A percentile compares a stretch with the other conserved stretches of the same genome.
Conservation (phyloP, 2,888 invertebrate species). For the Unio delphinus region DNA sequence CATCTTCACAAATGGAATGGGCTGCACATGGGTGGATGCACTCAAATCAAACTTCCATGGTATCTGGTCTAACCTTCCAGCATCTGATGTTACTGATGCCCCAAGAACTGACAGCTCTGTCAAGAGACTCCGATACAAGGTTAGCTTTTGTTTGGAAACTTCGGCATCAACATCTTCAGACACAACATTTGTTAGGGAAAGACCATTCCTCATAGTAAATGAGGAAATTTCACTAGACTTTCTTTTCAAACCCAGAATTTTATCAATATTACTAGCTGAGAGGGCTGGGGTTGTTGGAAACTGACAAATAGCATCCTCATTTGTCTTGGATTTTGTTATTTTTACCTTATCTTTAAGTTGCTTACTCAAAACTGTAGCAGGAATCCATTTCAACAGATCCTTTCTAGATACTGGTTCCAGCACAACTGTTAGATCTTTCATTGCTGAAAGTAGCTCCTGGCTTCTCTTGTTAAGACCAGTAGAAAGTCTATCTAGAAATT, state of each 20-base stretch:
- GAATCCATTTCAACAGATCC: slow-evolving; percentile 47
- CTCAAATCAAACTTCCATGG: no score
- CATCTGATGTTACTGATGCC: slow-evolving; percentile 9
- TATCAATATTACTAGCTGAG: slow-evolving; percentile 50
- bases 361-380: slow-evolving; percentile 21
- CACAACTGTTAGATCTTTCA: slow-evolving; percentile 47
- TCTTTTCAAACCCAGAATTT: slow-evolving; percentile 52
- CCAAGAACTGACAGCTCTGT: slow-evolving; percentile 39
- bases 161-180: slow-evolving; percentile 57
- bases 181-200: slow-evolving; percentile 47
- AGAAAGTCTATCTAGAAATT: slow-evolving; percentile 46
- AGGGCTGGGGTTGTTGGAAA: slow-evolving; percentile 54
- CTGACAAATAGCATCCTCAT: slow-evolving; percentile 16
- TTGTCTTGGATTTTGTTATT: neutral
- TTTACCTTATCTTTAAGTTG: slow-evolving; percentile 8
- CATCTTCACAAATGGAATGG: no score
- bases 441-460: slow-evolving; percentile 32
- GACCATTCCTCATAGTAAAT: slow-evolving; percentile 9
- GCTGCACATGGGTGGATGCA: no score
- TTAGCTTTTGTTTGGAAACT: slow-evolving; percentile 47
- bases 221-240: slow-evolving; percentile 14
- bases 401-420: slow-evolving; percentile 37
- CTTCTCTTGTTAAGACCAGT: slow-evolving; percentile 54
- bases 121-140: slow-evolving; percentile 48
- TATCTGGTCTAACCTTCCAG: no score